phyloP scores from a whole-genome alignment of 2,888 invertebrate genomes.

The Drosophila sordidula region DNA sequence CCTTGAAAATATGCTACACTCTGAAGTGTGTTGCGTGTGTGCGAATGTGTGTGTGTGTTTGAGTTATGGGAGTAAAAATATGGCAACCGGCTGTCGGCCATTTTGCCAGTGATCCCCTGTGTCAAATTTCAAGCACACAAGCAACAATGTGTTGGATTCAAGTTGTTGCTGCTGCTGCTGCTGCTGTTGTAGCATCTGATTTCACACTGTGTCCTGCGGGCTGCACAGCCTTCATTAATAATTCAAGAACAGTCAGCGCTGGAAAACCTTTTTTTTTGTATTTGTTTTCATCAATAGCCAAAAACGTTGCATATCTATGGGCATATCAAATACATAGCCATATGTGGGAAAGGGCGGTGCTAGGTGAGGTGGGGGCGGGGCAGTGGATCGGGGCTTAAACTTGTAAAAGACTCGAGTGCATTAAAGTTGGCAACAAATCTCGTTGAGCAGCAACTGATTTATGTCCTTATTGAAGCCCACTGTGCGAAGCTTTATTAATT shows the following conservation, averaged over 20 bases:
- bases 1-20: slow-evolving; percentile 29
- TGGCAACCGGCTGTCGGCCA: slow-evolving; percentile 24
- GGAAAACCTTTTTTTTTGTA: slow-evolving; percentile 53
- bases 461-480: slow-evolving; percentile 38
- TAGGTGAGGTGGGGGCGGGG: too few relatives aligned
- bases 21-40: slow-evolving; percentile 4
- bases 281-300: slow-evolving; percentile 45
- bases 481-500: slow-evolving; percentile 61
- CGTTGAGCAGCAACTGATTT: slow-evolving; percentile 47
- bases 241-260: slow-evolving; percentile 64
- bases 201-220: slow-evolving; percentile 43
- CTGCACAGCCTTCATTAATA: slow-evolving; percentile 70
- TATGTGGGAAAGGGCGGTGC: slow-evolving; percentile 1
- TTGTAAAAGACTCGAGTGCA: slow-evolving; percentile 39
- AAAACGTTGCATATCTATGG: slow-evolving; percentile 24
- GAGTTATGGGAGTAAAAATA: slow-evolving; percentile 10
- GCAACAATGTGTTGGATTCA: slow-evolving; percentile 42
- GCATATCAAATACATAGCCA: slow-evolving; percentile 11
- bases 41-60: slow-evolving; percentile 1
- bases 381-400: slow-evolving; percentile 1
- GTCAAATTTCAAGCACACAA: slow-evolving; percentile 48
- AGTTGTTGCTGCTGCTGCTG: slow-evolving; percentile 24
- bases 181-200: slow-evolving; percentile 54
- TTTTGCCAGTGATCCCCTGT: slow-evolving; percentile 47
- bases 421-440: slow-evolving; percentile 49